Base-by-base conservation (phyloP, 1,140 invertebrate genomes). In the Drosophila novamexicana region DNA sequence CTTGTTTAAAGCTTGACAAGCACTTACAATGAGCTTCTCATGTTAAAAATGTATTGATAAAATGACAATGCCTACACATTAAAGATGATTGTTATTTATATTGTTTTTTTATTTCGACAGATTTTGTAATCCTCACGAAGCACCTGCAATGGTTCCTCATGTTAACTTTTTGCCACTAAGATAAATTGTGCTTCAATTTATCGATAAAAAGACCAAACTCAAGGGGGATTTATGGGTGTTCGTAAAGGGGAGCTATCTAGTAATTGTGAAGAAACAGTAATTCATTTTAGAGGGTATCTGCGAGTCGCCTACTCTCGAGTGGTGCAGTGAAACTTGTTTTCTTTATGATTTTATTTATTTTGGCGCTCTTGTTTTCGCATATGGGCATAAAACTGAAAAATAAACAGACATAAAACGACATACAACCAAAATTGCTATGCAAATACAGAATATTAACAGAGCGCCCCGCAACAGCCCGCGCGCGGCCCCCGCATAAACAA, bases 371-470 rank as follows among this genome's bases (percentile, higher is more conserved):
- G 74, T 88, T 88, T 88, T 88, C 84, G 79, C 83, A 71, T 75
- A 83, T 83, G 76, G 84, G 65, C 84, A 89, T 88, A 88, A 88
- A 88, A 88, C 79, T 89, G 77, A 88, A 89, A 88, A 80, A 76
- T 89, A 83, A 88, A 88, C 83, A 88, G 34, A 65, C 84, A 89
- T 75, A 80, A 84, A 78, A 70, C 58, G 58, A 79, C 49, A 76
- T 54, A 76, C 62, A 70, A 63, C 72, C 64, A 89, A 83, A 81
- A 89, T 88, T 88, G 79, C 67, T 83, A 83, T 88, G 83, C 84
- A 88, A 88, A 88, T 88, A 89, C 50, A 80, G 83, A 89, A 88
- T 70, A 84, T 69, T 81, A 74, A 71, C 67, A 66, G 66, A 58
- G 58, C 61, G 16, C 39, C 40, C 22, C 34, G 40, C 40, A 53